Conservation (phyloP, 1,140 invertebrate genomes). For the Nilaparvata lugens region DNA sequence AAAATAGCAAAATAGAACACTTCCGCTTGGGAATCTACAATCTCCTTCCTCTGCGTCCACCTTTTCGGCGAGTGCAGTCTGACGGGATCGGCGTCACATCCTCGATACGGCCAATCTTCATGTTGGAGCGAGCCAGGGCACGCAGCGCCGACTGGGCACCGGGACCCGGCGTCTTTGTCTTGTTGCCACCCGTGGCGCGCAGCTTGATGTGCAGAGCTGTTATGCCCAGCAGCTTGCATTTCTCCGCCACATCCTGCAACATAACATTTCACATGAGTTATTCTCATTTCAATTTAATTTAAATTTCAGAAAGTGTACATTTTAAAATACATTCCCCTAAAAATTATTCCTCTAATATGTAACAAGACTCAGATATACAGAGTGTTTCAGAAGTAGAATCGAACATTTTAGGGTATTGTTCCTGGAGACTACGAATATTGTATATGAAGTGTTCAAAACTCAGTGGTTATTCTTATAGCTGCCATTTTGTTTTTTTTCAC, state of each 20-base stretch:
- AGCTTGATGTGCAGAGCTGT: slow-evolving; percentile 97
- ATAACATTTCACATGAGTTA: slow-evolving; percentile 12
- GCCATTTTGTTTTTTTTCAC: no score
- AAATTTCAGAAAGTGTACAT: no score
- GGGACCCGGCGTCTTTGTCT: slow-evolving; percentile 95
- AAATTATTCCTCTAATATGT: no score
- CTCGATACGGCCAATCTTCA: slow-evolving; percentile 99
- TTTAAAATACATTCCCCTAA: no score
- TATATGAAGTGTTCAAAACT: no score
- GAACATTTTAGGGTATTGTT: no score
- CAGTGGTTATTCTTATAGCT: no score
- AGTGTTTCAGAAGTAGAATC: no score
- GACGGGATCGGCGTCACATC: slow-evolving; percentile 99
- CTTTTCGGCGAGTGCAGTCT: slow-evolving; percentile 97
- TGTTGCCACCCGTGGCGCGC: slow-evolving; percentile 96
- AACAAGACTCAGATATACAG: no score
- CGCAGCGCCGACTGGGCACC: slow-evolving; percentile 96
- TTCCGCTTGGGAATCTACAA: slow-evolving; percentile 55
- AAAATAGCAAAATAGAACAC: slow-evolving; percentile 2
- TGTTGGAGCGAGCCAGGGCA: slow-evolving; percentile 94
- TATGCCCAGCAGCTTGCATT: slow-evolving; percentile 93
- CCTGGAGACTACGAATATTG: no score
- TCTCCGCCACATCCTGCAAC: slow-evolving; percentile 93
- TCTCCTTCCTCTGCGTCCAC: slow-evolving; percentile 96
- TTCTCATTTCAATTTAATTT: slow-evolving; percentile 7